Evolutionary conservation across 2,113 vertebrate species (phyloP), one percentile per base, ranked within the genome.

Genomic region (Eupsittula cactorum): DNA sequence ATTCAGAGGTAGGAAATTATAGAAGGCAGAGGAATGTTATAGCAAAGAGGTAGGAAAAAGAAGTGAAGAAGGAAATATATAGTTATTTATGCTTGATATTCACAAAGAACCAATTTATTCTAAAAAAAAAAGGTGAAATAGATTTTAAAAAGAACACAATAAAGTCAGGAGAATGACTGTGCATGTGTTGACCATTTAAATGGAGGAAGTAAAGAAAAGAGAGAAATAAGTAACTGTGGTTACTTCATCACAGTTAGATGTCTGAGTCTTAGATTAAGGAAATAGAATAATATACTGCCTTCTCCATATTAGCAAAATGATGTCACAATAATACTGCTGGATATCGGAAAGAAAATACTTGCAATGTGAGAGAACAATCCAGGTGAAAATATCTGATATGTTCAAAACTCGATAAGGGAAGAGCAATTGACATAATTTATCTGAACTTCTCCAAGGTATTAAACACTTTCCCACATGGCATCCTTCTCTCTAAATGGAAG

Each of bases 61-160:
- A 81, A 55, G 11, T 53, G n/a, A 82, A 74, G 8, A 73, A 55
- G 78, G 6, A 76, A 67, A 50, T 64, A 80, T 6, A 6, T 8
- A 14, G 7, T 15, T 39, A 63, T 92, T 82, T 83, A 80, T 79
- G 3, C 2, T 23, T 78, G 17, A 33, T 84, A 46, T 35, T 75
- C 14, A 82, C 9, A 78, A 90, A 33, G 33, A 1, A 1, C 3
- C 0, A n/a, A 27, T 50, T 53, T 60, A 1, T 39, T 65, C 11
- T 7, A 11, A 35, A 16, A 87, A 52, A n/a, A 60, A 46, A 39
- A 18, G 14, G 1, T 59, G 52, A 78, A 67, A 78, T 39, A 81
- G 16, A 77, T 42, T 57, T 1, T 4, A 10, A 53, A 44, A 73
- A 47, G 3, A 71, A 12, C 6, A 3, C 6, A 27, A 6, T 19